Evolutionary conservation across 2,888 invertebrate genomes (phyloP).

Genomic region (Drosophila siamana): DNA sequence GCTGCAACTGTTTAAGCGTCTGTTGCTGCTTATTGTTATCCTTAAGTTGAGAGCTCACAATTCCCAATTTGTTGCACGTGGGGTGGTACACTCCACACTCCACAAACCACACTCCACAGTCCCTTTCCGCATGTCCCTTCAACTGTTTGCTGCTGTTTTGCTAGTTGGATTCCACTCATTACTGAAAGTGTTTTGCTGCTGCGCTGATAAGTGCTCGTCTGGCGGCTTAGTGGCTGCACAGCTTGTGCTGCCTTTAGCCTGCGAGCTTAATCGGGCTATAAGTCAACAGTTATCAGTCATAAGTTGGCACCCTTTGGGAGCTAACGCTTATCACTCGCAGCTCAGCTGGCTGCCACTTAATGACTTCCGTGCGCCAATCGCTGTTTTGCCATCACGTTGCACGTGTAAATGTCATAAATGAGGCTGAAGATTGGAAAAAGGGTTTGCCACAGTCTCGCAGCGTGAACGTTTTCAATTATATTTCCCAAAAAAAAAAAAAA

Average conservation of each 20-base stretch:
- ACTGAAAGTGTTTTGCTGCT: constrained; percentile 45
- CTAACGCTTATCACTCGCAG: constrained; percentile 46
- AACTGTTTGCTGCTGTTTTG: neutral
- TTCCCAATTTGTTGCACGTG: constrained; percentile 52
- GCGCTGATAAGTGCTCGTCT: constrained; percentile 70
- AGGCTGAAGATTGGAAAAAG: constrained; percentile 11
- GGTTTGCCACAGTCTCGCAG: constrained; percentile 7
- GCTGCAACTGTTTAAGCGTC: constrained; percentile 57
- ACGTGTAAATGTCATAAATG: constrained; percentile 38
- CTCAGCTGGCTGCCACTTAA: constrained; percentile 40
- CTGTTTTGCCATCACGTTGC: constrained; percentile 7
- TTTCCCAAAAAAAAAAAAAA: constrained; percentile 2
- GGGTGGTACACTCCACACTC: constrained; percentile 17
- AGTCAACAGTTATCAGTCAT: constrained; percentile 8
- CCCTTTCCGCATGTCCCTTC: no score
- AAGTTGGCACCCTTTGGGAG: neutral
- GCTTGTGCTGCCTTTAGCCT: constrained; percentile 13
- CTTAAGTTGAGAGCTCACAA: constrained; percentile 30
- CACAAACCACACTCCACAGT: constrained; percentile 36
- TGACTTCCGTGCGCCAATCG: neutral
- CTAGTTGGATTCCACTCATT: constrained; percentile 47
- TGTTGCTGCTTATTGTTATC: constrained; percentile 44
- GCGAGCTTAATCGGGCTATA: constrained; percentile 13
- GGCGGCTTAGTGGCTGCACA: constrained; percentile 50
- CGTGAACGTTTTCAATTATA: constrained; percentile 24